Base-by-base conservation (phyloP, 2,113 vertebrate genomes). In the Ictalurus furcatus region DNA sequence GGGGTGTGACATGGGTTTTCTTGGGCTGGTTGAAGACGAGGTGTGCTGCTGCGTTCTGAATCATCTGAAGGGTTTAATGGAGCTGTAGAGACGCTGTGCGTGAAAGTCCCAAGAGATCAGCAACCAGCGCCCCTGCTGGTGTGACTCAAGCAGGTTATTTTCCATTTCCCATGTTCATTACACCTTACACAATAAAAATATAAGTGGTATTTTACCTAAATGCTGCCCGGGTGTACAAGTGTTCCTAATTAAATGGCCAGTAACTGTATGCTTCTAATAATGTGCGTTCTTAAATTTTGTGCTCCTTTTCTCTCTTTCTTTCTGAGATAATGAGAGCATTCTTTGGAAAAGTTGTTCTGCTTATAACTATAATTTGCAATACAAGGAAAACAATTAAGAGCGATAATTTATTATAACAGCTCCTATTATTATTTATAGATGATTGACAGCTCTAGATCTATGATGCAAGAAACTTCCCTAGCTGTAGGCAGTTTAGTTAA, bases 361-460 rank as follows among this genome's bases (percentile, higher is more conserved):
- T 56, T 30, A 80, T 28, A 54, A 16, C 78, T 56, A 19, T 56
- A 80, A 80, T 56, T 80, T 16, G 78, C 8, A 56, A 52, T 6
- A 78, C 48, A 48, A 52, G 12, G 3, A 78, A 52, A 78, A 28
- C 44, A 79, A 52, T 52, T 79, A n/a, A 37, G 74, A 52, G 44
- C 9, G 48, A 82, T 25, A 59, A 58, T 30, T 30, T 2, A 19
- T 59, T 82, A 56, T 30, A 37, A 59, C 37, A 23, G 59, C 1
- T 82, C 11, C 48, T 7, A 83, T 59, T 83, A 61, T 40, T 83
- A 40, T 34, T 82, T 82, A 83, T 40, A 61, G 81, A 83, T 83
- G 58, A 83, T 40, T 61, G 81, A 61, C 34, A 83, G 19, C 81
- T 83, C 58, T 58, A 23, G 61, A 63, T 61, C 81, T 37, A 37